Evolutionary conservation across 2,888 invertebrate species (phyloP).

Genomic region (Bombylius major): DNA sequence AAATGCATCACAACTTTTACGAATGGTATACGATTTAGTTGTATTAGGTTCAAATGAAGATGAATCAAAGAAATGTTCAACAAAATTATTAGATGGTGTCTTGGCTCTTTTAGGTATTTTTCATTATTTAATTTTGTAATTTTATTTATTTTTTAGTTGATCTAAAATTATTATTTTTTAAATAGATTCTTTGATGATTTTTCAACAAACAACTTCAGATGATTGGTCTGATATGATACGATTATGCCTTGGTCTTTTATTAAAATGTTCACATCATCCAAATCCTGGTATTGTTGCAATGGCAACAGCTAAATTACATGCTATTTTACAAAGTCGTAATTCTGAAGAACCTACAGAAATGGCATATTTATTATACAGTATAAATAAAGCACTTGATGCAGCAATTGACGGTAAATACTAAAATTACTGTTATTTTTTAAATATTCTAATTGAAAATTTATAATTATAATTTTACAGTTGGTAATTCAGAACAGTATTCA

Average conservation of each 20-base stretch:
- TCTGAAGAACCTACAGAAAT: conserved; percentile 43
- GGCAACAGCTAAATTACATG: conserved; percentile 47
- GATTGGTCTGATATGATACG: conserved; percentile 47
- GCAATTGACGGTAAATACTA: conserved; percentile 35
- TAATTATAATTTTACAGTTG: conserved; percentile 24
- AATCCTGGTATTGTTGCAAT: conserved; percentile 44
- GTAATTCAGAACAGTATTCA: conserved; percentile 44
- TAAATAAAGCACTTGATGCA: conserved; percentile 37
- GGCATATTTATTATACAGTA: conserved; percentile 40
- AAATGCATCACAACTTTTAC: conserved; percentile 44
- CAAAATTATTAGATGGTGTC: conserved; percentile 43
- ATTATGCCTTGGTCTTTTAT: conserved; percentile 36
- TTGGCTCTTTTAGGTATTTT: conserved; percentile 35
- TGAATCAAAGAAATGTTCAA: conserved; percentile 39
- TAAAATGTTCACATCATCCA: conserved; percentile 38
- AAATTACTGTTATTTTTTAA: background rate
- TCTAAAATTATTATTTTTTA: background rate
- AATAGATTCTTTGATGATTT: conserved; percentile 42
- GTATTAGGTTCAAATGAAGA: conserved; percentile 42
- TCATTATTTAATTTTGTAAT: background rate
- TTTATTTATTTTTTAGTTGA: background rate
- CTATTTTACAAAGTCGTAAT: conserved; percentile 43
- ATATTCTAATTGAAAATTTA: background rate
- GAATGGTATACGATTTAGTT: conserved; percentile 45
- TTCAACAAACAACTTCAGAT: conserved; percentile 40